These are phyloP conservation scores for Sciurus niger DNA, from an alignment of 2,113 vertebrate species.

Conservation along the genomic window DNA sequence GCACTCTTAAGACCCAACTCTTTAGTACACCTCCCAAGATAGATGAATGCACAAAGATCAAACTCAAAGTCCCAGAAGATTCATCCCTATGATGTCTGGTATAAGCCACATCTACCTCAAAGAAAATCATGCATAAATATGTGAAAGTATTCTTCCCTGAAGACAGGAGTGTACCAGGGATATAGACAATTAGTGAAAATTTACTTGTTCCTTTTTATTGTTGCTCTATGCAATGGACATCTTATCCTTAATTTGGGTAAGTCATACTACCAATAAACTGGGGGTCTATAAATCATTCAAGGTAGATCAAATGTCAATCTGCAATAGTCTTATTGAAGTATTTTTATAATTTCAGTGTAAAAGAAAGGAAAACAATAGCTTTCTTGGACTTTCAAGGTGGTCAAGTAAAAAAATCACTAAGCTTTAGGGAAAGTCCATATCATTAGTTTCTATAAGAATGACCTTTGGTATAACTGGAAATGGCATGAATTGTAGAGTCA, in stretches of 20 bases:
- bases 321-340: neutral
- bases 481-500: slow-evolving; percentile 14
- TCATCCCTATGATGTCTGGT: neutral
- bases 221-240: neutral
- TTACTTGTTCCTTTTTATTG: neutral
- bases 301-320: neutral
- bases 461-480: neutral
- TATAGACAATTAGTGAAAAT: neutral
- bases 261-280: neutral
- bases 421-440: neutral
- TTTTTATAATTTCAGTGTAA: neutral
- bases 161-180: neutral
- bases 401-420: neutral
- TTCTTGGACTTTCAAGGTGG: neutral
- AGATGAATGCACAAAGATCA: neutral
- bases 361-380: neutral
- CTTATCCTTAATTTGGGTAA: neutral
- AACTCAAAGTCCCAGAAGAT: neutral
- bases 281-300: neutral
- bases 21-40: neutral
- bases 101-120: neutral
- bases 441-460: neutral
- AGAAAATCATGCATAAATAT: slow-evolving; percentile 13
- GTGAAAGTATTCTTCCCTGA: neutral
- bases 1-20: neutral